phyloP scores from a whole-genome alignment of 2,888 invertebrate species.

The Osmoderma eremita region DNA sequence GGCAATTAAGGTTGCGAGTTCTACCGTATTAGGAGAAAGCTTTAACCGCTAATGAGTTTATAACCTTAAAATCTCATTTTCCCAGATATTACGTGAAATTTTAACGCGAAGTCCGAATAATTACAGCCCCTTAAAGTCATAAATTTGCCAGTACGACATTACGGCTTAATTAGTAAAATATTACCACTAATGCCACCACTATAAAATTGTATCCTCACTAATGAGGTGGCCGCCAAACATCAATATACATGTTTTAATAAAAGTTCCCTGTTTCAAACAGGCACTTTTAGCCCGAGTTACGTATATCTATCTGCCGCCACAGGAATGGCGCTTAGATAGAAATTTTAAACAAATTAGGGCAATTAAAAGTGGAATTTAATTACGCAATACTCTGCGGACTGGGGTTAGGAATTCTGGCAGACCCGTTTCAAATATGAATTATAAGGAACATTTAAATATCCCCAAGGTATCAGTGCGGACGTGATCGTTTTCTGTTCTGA shows the following conservation, averaged over 20 bases:
- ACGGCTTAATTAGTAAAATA: constrained; percentile 4
- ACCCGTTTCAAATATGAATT: constrained; percentile 1
- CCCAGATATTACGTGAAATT: too few relatives aligned
- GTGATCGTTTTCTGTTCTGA: constrained; percentile 1
- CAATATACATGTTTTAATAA: constrained; percentile 5
- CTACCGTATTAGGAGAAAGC: too few relatives aligned
- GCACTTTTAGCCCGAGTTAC: background rate
- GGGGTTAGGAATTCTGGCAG: background rate
- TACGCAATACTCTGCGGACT: background rate
- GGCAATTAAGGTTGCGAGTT: too few relatives aligned
- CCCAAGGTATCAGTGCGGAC: background rate
- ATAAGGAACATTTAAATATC: background rate
- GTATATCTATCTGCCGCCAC: background rate
- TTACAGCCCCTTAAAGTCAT: background rate
- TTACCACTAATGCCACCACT: background rate
- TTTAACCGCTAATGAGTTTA: too few relatives aligned
- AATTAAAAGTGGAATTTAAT: constrained; percentile 14
- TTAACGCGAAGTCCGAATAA: too few relatives aligned
- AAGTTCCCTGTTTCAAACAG: background rate
- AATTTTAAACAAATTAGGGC: constrained; percentile 12
- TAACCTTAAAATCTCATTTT: too few relatives aligned
- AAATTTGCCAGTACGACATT: background rate
- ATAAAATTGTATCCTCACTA: background rate
- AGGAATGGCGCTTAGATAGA: background rate
- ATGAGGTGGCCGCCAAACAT: background rate